Evolutionary conservation across 2,797 vertebrate species (phyloP), one percentile per base, ranked within the genome.

Genomic region (Oryzias dopingdopingensis): DNA sequence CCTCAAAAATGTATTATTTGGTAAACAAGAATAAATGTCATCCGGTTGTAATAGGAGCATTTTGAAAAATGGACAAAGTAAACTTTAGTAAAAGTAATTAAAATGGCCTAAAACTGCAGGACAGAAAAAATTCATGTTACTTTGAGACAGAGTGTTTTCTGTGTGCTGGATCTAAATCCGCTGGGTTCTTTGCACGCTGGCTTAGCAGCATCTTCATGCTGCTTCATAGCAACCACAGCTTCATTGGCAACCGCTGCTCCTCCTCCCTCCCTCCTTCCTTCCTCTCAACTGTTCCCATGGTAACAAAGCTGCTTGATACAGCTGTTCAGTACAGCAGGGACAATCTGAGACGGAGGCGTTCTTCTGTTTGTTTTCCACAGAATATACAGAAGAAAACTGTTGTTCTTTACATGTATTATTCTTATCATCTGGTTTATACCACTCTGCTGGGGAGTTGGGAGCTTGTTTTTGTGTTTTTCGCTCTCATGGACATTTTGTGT

Each of bases 171-270:
- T 45, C 40, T 32, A 74, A 70, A 68, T 85, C 83, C 82, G 72
- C 44, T 4, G 75, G 73, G 85, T 32, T 70, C 75, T 86, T 24
- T 3, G 32, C 32, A 37, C 10, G 32, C 32, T 12, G 32, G 10
- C 56, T 82, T 70, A 76, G 85, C 86, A 77, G 84, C 86, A 70
- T 86, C 83, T 48, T 62, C 42, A 51, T 14, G 5, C 40, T 4
- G 56, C 74, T 43, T 68, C 91, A 61, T 88, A 81, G 86, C 91
- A 83, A 91, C 92, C 44, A 52, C 76, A 1, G 90, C 91, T 89
- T 92, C 76, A 84, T 45, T 90, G 67, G 92, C 88, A 92, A 93
- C 93, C 41, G 66, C 56, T 64, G 43, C 29, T 8, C 49, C 7
- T 57, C 57, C 17, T 49, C 41, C 68, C 17, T 49, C 41, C 68